Evolutionary conservation across 2,797 vertebrate genomes (phyloP).

Genomic region (Cryptoblepharus egeriae): DNA sequence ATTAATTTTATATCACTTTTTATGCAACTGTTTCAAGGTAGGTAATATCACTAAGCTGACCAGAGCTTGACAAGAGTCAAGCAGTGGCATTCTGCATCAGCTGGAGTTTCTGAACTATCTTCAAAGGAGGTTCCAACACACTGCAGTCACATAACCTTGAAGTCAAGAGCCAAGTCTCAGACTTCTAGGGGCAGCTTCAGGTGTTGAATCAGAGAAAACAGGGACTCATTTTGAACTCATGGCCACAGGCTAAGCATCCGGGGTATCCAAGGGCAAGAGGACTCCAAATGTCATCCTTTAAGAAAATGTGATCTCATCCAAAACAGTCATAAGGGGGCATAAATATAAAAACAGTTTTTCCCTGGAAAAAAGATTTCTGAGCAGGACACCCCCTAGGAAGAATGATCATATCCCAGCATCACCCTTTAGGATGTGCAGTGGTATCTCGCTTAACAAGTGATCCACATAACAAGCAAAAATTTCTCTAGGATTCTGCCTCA

Average conservation of each 20-base stretch:
- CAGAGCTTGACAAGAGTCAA: not conserved
- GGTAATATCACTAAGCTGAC: not conserved
- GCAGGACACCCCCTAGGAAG: not conserved
- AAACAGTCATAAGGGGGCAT: not conserved
- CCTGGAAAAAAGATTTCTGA: too few species aligned
- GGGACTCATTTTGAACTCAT: not conserved
- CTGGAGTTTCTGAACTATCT: not conserved
- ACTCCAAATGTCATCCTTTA: not conserved
- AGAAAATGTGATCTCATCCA: too few species aligned
- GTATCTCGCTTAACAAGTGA: too few species aligned
- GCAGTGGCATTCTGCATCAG: not conserved
- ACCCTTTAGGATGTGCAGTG: not conserved
- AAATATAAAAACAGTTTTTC: too few species aligned
- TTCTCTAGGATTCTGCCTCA: too few species aligned
- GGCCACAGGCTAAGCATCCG: not conserved
- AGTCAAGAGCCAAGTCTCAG: not conserved
- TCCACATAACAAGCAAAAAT: too few species aligned
- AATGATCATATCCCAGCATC: not conserved
- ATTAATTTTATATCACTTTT: too few species aligned
- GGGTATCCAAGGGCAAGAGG: not conserved
- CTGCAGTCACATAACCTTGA: not conserved
- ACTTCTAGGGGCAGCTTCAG: not conserved
- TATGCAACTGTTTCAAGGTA: not conserved
- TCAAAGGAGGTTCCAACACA: not conserved
- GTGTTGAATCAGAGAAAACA: not conserved